Percentiles rank a stretch among this genome's conserved stretches.
Conservation (phyloP, 2,113 vertebrate genomes). For the Coregonus clupeaformis region DNA sequence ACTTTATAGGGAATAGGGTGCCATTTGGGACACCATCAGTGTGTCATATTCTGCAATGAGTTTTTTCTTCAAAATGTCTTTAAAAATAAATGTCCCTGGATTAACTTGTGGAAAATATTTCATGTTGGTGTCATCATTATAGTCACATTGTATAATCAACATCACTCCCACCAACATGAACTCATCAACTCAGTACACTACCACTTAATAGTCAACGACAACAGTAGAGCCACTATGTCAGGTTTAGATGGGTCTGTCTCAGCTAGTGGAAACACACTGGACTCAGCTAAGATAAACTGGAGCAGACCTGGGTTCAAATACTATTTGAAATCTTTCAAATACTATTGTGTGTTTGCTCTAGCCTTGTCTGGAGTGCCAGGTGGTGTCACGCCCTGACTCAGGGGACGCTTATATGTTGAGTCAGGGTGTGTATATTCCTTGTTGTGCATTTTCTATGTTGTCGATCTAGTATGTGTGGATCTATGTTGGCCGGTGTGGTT, state of each 20-base stretch:
- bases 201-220: slow-evolving; percentile 41
- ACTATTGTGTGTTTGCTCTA: too few relatives aligned
- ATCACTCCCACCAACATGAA: slow-evolving; percentile 12
- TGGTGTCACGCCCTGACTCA: too few relatives aligned
- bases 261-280: not conserved
- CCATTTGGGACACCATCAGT: not conserved
- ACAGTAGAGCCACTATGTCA: slow-evolving; percentile 39
- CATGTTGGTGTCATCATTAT: slow-evolving; percentile 40
- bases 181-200: slow-evolving; percentile 14
- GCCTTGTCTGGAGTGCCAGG: too few relatives aligned
- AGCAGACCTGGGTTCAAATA: too few relatives aligned
- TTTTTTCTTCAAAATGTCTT: slow-evolving; percentile 1
- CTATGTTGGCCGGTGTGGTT: too few relatives aligned
- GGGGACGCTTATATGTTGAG: too few relatives aligned
- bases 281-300: too few relatives aligned
- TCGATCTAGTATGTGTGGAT: too few relatives aligned
- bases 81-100: slow-evolving; percentile 38
- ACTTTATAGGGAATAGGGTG: too few relatives aligned
- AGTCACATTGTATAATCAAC: slow-evolving; percentile 1
- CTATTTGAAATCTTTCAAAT: too few relatives aligned
- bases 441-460: too few relatives aligned
- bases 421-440: too few relatives aligned
- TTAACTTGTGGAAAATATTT: slow-evolving; percentile 34
- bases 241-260: slow-evolving; percentile 4
- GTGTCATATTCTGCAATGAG: not conserved